Conservation (phyloP, 2,888 invertebrate genomes). For the Acronicta psi region DNA sequence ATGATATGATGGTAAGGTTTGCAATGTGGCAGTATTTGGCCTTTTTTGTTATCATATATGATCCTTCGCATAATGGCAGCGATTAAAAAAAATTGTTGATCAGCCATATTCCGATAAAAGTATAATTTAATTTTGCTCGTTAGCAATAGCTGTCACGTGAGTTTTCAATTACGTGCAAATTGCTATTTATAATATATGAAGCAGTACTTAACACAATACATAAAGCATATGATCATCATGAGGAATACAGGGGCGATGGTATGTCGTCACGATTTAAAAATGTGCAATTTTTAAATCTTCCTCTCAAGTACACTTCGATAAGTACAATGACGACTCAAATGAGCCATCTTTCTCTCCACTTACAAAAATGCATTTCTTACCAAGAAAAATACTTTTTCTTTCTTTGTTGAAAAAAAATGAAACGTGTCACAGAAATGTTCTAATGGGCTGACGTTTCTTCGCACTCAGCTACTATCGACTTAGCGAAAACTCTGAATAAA, state of each 20-base stretch:
- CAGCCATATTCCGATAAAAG: constrained; percentile 11
- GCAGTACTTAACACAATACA: constrained; percentile 7
- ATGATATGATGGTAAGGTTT: too few species aligned
- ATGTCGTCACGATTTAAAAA: too few species aligned
- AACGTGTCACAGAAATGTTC: constrained; percentile 46
- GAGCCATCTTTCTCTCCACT: constrained; percentile 22
- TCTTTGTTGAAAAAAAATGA: constrained; percentile 30
- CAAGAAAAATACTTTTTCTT: constrained; percentile 24
- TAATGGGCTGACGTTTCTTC: constrained; percentile 51
- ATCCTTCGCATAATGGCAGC: too few species aligned
- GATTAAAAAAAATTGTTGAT: too few species aligned
- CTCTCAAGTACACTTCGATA: not conserved
- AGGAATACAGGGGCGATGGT: too few species aligned
- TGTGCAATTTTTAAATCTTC: constrained; percentile 1
- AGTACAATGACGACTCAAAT: constrained; percentile 10
- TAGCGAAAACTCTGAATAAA: constrained; percentile 35
- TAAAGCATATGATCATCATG: too few species aligned
- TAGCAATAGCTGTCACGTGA: constrained; percentile 38
- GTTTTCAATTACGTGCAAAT: constrained; percentile 47
- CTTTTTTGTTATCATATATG: too few species aligned
- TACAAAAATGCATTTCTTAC: constrained; percentile 40
- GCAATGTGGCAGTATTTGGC: too few species aligned
- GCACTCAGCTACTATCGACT: constrained; percentile 52
- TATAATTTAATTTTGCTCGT: constrained; percentile 38
- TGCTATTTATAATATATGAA: constrained; percentile 30